Conservation (phyloP, 1,140 invertebrate genomes). For the Melitaea cinxia region DNA sequence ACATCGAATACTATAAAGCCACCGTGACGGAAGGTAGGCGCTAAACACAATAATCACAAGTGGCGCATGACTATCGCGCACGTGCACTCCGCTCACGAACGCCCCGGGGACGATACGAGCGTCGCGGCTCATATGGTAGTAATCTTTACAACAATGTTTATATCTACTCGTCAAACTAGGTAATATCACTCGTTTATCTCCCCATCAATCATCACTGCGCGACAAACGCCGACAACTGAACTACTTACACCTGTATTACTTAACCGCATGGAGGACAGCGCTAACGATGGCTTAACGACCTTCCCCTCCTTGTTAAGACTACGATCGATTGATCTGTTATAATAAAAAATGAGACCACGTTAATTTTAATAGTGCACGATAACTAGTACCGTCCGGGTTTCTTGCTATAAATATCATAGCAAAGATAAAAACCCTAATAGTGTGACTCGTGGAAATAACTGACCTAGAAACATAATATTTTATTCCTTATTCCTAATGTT, state of each 20-base stretch:
- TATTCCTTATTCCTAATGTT: too few relatives aligned
- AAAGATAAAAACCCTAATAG: too few relatives aligned
- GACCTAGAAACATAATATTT: too few relatives aligned
- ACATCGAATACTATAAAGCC: slow-evolving; percentile 9
- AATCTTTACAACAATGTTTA: slow-evolving; percentile 55
- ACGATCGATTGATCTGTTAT: slow-evolving; percentile 26
- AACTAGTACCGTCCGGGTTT: too few relatives aligned
- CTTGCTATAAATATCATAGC: too few relatives aligned
- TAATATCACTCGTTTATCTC: slow-evolving; percentile 56
- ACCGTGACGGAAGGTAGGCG: slow-evolving; percentile 31
- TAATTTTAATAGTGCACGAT: slow-evolving; percentile 12
- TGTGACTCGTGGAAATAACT: too few relatives aligned
- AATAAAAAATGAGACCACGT: slow-evolving; percentile 17
- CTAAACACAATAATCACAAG: slow-evolving; percentile 68
- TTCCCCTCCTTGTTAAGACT: slow-evolving; percentile 43
- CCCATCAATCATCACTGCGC: slow-evolving; percentile 59
- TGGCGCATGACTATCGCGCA: slow-evolving; percentile 69
- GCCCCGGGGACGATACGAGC: slow-evolving; percentile 54
- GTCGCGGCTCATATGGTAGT: slow-evolving; percentile 41
- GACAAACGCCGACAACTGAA: slow-evolving; percentile 53
- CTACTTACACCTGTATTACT: slow-evolving; percentile 53
- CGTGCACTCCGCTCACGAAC: slow-evolving; percentile 68
- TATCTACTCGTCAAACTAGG: slow-evolving; percentile 45
- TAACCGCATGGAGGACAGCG: slow-evolving; percentile 50
- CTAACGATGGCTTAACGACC: slow-evolving; percentile 56